Evolutionary conservation across 2,888 invertebrate species (phyloP).

Genomic region (Bugulina stolonifera): DNA sequence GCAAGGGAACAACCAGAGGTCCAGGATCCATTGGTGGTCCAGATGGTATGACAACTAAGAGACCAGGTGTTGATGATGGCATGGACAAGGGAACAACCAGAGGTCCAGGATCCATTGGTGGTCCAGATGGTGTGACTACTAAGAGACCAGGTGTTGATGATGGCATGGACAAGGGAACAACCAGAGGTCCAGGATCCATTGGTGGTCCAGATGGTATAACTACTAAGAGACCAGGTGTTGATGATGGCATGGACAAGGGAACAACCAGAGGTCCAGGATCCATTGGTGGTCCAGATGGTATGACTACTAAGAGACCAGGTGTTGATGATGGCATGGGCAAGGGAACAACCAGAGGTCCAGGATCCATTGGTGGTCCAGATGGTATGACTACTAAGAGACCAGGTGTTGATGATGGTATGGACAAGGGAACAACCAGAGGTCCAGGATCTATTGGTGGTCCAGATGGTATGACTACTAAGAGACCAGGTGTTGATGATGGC

Average conservation of each 20-base stretch:
- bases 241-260: background rate
- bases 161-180: background rate
- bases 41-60: background rate
- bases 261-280: background rate
- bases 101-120: background rate
- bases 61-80: background rate
- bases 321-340: background rate
- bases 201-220: background rate
- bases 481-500: background rate
- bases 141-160: background rate
- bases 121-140: background rate
- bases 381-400: background rate
- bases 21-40: background rate
- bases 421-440: background rate
- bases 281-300: background rate
- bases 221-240: background rate
- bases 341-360: background rate
- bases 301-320: background rate
- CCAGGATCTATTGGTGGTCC: background rate
- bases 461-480: background rate
- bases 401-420: background rate
- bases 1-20: background rate
- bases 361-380: background rate
- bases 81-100: background rate
- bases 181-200: background rate